Evolutionary conservation across 1,140 invertebrate genomes (phyloP).

Genomic region (Drosophila nikananu): DNA sequence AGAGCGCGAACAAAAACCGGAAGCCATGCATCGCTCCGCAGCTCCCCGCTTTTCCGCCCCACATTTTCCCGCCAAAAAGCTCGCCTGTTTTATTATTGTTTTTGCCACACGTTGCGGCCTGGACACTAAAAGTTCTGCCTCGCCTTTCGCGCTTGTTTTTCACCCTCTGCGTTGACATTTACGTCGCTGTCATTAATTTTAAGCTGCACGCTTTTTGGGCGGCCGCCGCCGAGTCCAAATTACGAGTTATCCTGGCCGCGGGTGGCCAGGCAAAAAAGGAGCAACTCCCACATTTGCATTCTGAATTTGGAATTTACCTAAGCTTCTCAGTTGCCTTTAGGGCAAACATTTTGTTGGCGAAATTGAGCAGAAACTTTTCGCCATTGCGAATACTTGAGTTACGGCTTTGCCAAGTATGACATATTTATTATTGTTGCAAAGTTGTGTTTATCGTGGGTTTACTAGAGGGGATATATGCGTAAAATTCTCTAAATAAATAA

Average conservation of each 20-base stretch:
- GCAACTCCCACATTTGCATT: conserved; percentile 41
- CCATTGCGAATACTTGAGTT: conserved; percentile 7
- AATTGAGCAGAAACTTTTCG: conserved; percentile 38
- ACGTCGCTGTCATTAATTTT: conserved; percentile 79
- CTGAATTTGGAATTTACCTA: conserved; percentile 29
- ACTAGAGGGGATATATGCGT: too few relatives aligned
- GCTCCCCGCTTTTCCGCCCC: background rate
- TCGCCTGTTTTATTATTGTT: conserved; percentile 69
- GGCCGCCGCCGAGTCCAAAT: conserved; percentile 33
- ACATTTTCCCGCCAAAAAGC: conserved; percentile 1
- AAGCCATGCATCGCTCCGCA: conserved; percentile 62
- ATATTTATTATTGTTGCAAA: conserved; percentile 16
- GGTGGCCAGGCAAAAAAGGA: conserved; percentile 11
- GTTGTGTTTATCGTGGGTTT: background rate
- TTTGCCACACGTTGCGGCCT: conserved; percentile 73
- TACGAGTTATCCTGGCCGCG: conserved; percentile 31
- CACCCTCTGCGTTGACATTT: conserved; percentile 72
- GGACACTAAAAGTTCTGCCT: conserved; percentile 62
- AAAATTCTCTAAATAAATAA: background rate
- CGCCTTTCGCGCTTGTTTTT: conserved; percentile 67
- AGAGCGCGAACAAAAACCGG: conserved; percentile 81
- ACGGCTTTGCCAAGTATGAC: background rate
- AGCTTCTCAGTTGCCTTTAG: conserved; percentile 7
- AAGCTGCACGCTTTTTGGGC: conserved; percentile 63
- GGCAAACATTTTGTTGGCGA: conserved; percentile 16